Base-by-base conservation (phyloP, 1,140 invertebrate species). In the Ylistrum balloti region DNA sequence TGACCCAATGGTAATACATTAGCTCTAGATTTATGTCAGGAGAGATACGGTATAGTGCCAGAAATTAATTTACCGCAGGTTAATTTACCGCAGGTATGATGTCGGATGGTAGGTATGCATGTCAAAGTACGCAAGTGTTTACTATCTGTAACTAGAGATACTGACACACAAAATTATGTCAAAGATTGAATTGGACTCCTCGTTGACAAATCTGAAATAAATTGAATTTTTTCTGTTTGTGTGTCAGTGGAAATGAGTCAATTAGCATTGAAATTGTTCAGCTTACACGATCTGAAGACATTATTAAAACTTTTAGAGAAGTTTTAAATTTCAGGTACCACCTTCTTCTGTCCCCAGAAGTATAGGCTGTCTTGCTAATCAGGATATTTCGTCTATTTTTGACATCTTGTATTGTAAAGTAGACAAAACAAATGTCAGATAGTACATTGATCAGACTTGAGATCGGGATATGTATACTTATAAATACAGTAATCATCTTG, bases 161-260 rank as follows among this genome's bases (percentile, higher is more conserved):
- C 56, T 74, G 35, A 13, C 56, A 28, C 56, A 28, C 56, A 74
- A 28, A 28, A 74, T 74, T 74, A 74, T 74, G 56, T 74, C 56
- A 74, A 74, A 74, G 20, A 74, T 74, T 74, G 56, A 74, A 74
- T 74, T 74, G 0, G 56, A 74, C 56, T 74, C 56, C n/a, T 74
- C 56, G 20, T 74, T 74, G 56, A 28, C n/a, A 74, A 74, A 74
- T 74, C 56, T 28, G 13, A 74, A 74, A 74, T 74, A 74, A 74
- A 74, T 74, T 74, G 56, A 74, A 74, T 74, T 74, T n/a, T 45
- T 45, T 74, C 56, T 74, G 15, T 74, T 74, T 74, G 56, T 74
- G 56, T 74, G 56, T 74, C 56, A 74, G 22, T 74, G 22, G 56
- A 74, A 74, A 74, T 74, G 56, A 74, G 56, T 28, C 56, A 74